Base-by-base conservation (phyloP, 2,797 vertebrate species). In the Pipistrellus kuhlii region DNA sequence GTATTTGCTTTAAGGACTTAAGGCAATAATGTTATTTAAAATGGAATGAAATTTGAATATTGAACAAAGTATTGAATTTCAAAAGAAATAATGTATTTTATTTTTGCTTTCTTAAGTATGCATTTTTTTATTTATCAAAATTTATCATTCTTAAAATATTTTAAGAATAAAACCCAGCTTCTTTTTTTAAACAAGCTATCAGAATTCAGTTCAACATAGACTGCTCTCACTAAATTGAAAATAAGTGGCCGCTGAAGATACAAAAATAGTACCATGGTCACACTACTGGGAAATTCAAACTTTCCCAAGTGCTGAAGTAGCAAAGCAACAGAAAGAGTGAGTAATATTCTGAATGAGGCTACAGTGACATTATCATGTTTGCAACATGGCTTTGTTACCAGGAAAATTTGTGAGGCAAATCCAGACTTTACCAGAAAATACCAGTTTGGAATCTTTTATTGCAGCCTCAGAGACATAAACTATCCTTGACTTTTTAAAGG, bases 371-470 rank as follows among this genome's bases (percentile, higher is more conserved):
- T 93, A 81, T 87, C 95, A 55, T 95, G 95, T 94, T 95, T 97
- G 95, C 91, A 93, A 88, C 89, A 93, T 59, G 71, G 77, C 95
- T 96, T 96, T 95, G 95, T 97, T 95, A 94, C 94, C 96, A 95
- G 96, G 96, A 97, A 96, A 95, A 94, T 73, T 93, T 73, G 75
- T 92, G 92, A 97, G 85, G 68, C 94, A 93, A 92, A 97, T 95
- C 92, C 95, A 96, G 88, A 90, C 68, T 95, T 96, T 94, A 94
- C 96, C 96, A 96, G 95, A 95, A 97, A 97, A 96, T 78, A 80
- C 94, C 72, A 23, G 75, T 95, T 96, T 85, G 88, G 76, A 95
- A 91, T 92, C 85, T 96, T 95, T 84, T 95, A n/a, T 93, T 97
- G 93, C 71, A 95, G 48, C 94, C 93, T 95, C 83, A 93, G 81